Percentiles rank a stretch among this genome's conserved stretches.
These are phyloP conservation scores for Pantherophis vulpinus DNA, from an alignment of 2,797 vertebrate genomes.

Conservation along the genomic window DNA sequence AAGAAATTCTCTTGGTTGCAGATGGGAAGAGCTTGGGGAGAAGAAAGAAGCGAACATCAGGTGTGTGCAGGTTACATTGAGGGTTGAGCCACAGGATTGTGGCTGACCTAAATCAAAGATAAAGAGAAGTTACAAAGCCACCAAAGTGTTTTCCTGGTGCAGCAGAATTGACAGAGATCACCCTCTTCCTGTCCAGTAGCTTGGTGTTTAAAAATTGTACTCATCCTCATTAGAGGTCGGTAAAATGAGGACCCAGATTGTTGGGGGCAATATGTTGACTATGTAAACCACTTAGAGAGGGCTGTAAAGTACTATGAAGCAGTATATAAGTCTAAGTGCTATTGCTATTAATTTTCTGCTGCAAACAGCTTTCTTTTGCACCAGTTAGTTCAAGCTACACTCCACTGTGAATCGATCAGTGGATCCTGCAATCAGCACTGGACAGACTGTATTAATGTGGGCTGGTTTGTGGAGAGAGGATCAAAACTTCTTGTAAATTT, in stretches of 20 bases:
- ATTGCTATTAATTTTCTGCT: neutral
- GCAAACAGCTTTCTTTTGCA: neutral
- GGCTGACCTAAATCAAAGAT: neutral
- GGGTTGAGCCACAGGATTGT: neutral
- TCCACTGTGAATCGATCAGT: rapidly evolving
- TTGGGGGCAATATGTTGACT: neutral
- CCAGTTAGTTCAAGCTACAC: neutral
- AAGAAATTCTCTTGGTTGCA: neutral
- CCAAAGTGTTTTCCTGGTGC: neutral
- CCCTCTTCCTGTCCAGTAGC: rapidly evolving
- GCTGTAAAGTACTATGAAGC: too few relatives aligned
- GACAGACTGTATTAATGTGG: neutral
- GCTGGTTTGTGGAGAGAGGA: neutral
- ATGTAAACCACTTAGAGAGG: neutral
- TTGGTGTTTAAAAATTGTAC: neutral
- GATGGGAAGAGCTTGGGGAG: neutral
- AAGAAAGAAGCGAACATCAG: neutral
- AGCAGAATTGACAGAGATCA: neutral
- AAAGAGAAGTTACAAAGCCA: neutral
- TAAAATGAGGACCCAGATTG: neutral
- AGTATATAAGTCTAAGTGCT: neutral
- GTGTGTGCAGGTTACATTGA: neutral
- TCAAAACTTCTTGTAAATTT: neutral
- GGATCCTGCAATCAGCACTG: neutral
- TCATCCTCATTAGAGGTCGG: neutral